Percentiles rank a stretch among this genome's conserved stretches.
These are phyloP conservation scores for Bothrops jararaca DNA, from an alignment of 2,113 vertebrate genomes.

Conservation along the genomic window DNA sequence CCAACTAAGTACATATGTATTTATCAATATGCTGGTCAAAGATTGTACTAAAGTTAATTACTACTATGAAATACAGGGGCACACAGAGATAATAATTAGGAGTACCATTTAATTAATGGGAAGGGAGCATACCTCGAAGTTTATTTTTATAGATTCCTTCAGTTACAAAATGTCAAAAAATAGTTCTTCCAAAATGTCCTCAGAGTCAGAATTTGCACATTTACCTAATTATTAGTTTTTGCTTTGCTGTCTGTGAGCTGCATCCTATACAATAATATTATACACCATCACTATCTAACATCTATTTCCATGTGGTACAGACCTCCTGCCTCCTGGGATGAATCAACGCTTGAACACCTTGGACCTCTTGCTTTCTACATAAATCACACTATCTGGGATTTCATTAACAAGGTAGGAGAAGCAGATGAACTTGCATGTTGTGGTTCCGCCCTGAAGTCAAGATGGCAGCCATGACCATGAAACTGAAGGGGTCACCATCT, in stretches of 20 bases:
- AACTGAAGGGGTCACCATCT: neutral
- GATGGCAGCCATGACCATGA: neutral
- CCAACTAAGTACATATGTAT: neutral
- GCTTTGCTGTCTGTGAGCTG: neutral
- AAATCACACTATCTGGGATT: slow-evolving; percentile 47
- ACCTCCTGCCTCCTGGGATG: slow-evolving; percentile 57
- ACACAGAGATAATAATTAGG: neutral
- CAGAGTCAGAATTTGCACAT: neutral
- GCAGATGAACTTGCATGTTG: rapidly evolving
- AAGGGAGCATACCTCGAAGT: neutral
- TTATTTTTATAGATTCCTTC: neutral
- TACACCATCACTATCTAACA: rapidly evolving
- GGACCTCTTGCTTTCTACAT: slow-evolving; percentile 55
- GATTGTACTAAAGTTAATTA: neutral
- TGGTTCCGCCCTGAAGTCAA: neutral
- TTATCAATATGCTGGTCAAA: neutral
- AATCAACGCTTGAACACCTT: slow-evolving; percentile 38
- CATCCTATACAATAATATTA: rapidly evolving
- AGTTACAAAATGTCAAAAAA: neutral
- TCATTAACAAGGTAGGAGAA: slow-evolving; percentile 56
- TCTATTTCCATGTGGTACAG: slow-evolving; percentile 13
- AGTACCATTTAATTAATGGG: neutral
- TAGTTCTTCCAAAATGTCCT: neutral
- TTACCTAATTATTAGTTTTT: neutral
- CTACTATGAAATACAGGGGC: neutral